These are phyloP conservation scores for Loxodonta africana DNA, from an alignment of 2,113 vertebrate genomes.

Conservation along the genomic window DNA sequence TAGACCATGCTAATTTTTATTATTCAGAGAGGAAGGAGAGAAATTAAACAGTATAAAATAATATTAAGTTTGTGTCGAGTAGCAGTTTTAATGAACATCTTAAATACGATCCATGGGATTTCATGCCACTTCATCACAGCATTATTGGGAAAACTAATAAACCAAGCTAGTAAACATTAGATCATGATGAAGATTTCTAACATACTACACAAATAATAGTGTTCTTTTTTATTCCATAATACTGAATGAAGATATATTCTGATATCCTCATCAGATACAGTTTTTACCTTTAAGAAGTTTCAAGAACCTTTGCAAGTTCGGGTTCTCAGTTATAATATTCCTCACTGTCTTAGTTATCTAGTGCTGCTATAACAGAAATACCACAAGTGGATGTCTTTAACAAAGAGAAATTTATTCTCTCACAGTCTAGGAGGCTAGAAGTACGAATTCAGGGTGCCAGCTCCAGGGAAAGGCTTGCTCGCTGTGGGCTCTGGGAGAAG, in stretches of 20 bases:
- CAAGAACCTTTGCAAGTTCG: background rate
- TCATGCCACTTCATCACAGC: background rate
- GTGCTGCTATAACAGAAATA: too few relatives aligned
- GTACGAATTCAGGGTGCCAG: too few relatives aligned
- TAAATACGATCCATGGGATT: background rate
- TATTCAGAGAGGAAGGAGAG: conserved; percentile 21
- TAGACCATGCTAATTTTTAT: background rate
- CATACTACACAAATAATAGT: background rate
- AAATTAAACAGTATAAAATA: background rate
- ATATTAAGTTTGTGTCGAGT: background rate
- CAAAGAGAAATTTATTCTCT: too few relatives aligned
- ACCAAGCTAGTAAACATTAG: background rate
- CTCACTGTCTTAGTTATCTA: background rate
- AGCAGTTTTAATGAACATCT: conserved; percentile 48
- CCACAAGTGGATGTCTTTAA: too few relatives aligned
- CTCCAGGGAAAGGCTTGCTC: too few relatives aligned
- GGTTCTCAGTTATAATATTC: background rate
- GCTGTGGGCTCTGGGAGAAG: too few relatives aligned
- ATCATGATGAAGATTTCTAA: background rate
- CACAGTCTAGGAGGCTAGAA: too few relatives aligned
- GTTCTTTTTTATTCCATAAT: background rate
- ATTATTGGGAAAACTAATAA: background rate
- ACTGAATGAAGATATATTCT: background rate
- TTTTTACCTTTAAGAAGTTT: background rate
- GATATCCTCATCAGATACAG: background rate